phyloP scores from a whole-genome alignment of 2,113 vertebrate genomes.

The Caloenas nicobarica region DNA sequence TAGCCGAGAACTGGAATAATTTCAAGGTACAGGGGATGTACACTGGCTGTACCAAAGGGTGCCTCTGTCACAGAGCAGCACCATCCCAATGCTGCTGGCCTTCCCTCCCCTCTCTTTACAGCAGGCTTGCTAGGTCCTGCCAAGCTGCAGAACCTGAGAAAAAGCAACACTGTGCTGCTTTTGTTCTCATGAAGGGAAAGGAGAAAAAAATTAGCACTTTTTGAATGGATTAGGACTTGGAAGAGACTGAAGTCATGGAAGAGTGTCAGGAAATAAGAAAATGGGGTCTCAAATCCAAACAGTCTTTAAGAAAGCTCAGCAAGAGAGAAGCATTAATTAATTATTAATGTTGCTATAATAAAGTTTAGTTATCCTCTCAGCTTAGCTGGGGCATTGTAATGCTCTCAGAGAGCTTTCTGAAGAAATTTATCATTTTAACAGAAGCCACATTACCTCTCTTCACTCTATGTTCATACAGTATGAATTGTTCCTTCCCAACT shows the following conservation, averaged over 20 bases:
- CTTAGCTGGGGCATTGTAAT: neutral
- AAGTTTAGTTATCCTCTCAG: neutral
- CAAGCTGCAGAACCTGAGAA: slow-evolving; percentile 17
- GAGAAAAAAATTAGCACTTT: neutral
- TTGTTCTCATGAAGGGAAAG: neutral
- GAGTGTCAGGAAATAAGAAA: slow-evolving; percentile 1
- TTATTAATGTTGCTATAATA: neutral
- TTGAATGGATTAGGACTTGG: neutral
- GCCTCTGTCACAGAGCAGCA: neutral
- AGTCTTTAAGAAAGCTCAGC: neutral
- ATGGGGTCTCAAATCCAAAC: neutral
- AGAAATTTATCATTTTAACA: neutral
- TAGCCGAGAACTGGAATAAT: neutral
- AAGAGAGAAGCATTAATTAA: neutral
- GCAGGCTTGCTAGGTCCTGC: neutral
- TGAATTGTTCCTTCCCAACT: neutral
- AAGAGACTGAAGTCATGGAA: neutral
- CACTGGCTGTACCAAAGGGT: neutral
- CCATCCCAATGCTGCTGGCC: neutral
- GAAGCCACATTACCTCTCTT: neutral
- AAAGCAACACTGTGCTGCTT: slow-evolving; percentile 6
- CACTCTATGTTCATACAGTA: neutral
- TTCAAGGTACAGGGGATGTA: neutral
- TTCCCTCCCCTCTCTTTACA: neutral
- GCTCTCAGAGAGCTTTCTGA: neutral